Conservation (phyloP, 1,140 invertebrate genomes). For the Babylonia areolata region DNA sequence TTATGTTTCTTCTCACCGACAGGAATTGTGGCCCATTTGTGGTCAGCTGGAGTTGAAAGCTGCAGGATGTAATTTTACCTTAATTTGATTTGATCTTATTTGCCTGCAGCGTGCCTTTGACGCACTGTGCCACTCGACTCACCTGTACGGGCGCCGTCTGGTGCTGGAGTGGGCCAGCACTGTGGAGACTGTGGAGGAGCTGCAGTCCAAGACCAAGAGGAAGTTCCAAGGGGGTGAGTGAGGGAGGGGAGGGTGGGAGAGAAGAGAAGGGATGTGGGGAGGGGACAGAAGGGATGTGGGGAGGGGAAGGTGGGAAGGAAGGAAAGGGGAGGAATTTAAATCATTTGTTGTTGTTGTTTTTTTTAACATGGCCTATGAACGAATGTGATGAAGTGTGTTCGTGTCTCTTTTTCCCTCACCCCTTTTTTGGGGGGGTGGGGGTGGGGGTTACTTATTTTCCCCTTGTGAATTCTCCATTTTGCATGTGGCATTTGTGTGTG, state of each 20-base stretch:
- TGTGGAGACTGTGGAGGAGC: slow-evolving; percentile 84
- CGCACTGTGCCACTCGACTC: slow-evolving; percentile 94
- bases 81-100: no score
- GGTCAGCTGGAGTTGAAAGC: no score
- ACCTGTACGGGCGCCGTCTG: slow-evolving; percentile 95
- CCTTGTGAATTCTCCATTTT: no score
- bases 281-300: background rate
- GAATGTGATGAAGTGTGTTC: background rate
- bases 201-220: slow-evolving; percentile 91
- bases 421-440: background rate
- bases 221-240: slow-evolving; percentile 78
- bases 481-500: no score
- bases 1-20: no score
- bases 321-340: no score
- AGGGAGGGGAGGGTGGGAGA: no score
- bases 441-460: no score
- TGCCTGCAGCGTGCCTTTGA: slow-evolving; percentile 89
- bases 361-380: background rate
- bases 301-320: background rate
- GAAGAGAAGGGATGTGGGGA: background rate
- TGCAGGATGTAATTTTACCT: no score
- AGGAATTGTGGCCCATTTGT: no score
- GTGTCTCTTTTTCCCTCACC: background rate
- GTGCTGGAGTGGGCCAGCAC: slow-evolving; percentile 97
- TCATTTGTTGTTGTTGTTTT: no score